These are phyloP conservation scores for Rhipidura dahli DNA, from an alignment of 2,113 vertebrate species.

Conservation along the genomic window DNA sequence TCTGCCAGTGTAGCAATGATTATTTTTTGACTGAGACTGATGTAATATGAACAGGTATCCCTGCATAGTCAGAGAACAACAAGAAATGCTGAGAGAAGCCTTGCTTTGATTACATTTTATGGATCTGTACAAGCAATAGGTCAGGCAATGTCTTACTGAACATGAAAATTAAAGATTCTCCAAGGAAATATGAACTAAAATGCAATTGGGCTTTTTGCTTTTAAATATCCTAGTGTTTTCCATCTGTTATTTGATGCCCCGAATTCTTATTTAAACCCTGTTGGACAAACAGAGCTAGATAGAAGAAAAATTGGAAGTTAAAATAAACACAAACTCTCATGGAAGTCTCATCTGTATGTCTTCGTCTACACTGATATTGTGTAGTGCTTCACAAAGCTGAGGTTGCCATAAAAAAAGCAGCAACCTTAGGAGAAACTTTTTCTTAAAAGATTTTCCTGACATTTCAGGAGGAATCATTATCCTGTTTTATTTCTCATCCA, in stretches of 20 bases:
- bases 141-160: neutral
- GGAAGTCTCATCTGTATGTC: neutral
- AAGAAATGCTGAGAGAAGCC: neutral
- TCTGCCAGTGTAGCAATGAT: neutral
- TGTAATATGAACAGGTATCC: neutral
- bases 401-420: neutral
- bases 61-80: neutral
- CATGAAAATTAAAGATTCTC: constrained; percentile 7
- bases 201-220: neutral
- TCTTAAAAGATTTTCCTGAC: neutral
- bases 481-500: neutral
- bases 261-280: constrained; percentile 39
- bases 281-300: neutral
- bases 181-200: neutral
- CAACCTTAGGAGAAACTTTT: neutral
- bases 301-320: constrained; percentile 1
- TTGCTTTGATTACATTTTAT: neutral
- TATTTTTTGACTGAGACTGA: neutral
- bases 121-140: neutral
- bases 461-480: neutral
- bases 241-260: constrained; percentile 42
- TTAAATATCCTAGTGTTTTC: constrained; percentile 35
- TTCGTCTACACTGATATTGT: neutral
- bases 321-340: neutral
- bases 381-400: neutral